These are phyloP conservation scores for Drosophila parthenogenetica DNA, from an alignment of 2,888 invertebrate species.

Conservation along the genomic window DNA sequence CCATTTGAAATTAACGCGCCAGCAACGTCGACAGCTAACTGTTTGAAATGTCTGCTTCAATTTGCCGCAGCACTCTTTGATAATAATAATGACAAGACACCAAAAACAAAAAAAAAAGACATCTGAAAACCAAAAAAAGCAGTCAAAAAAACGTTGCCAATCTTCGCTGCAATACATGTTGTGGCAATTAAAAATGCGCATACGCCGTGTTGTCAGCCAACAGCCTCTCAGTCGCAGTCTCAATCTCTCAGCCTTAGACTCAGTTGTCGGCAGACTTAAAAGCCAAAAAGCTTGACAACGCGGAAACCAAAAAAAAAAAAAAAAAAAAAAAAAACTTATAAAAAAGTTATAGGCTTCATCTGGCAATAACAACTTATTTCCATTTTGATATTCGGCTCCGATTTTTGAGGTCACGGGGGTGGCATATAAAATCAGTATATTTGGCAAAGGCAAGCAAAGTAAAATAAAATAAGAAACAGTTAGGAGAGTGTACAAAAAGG, in stretches of 20 bases:
- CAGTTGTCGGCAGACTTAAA: conserved; percentile 62
- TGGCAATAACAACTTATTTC: conserved; percentile 57
- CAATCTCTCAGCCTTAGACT: conserved; percentile 14
- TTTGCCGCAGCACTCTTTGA: conserved; percentile 63
- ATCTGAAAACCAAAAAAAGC: conserved; percentile 25
- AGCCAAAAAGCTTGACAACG: conserved; percentile 59
- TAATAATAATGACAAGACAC: conserved; percentile 27
- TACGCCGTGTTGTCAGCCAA: conserved; percentile 68
- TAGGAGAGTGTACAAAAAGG: not conserved
- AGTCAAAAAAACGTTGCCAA: conserved; percentile 67
- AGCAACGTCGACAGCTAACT: conserved; percentile 30
- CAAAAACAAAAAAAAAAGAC: conserved; percentile 25
- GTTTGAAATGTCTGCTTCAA: conserved; percentile 76
- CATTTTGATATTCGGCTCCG: conserved; percentile 40
- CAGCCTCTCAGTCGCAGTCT: conserved; percentile 2
- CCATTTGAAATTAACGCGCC: conserved; percentile 78
- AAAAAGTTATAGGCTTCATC: conserved; percentile 53
- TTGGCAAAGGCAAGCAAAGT: not conserved
- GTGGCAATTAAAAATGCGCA: conserved; percentile 79
- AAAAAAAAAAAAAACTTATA: not conserved
- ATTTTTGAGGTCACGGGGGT: conserved; percentile 19
- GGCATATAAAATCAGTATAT: conserved; percentile 5
- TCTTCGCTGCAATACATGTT: conserved; percentile 72
- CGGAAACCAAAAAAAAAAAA: conserved; percentile 58
- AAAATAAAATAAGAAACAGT: not conserved